Base-by-base conservation (phyloP, 2,113 vertebrate genomes). In the Pitta sordida region DNA sequence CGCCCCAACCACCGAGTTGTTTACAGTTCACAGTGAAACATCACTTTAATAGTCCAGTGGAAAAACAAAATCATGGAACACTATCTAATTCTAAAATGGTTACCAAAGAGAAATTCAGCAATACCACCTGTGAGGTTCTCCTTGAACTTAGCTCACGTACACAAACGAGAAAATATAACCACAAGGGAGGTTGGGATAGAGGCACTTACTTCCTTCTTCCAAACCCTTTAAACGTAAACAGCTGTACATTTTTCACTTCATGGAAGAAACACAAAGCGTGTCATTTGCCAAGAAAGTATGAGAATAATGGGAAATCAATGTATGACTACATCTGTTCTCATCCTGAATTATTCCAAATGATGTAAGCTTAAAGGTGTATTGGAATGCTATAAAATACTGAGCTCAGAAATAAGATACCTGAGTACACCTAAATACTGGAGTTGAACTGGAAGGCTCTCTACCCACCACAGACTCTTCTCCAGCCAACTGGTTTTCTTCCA, bases 301-400 rank as follows among this genome's bases (percentile, higher is more conserved):
- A 90, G 74, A 91, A 95, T 91, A 93, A 96, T 85, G 91, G 59
- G 65, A 90, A 94, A 95, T 88, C 93, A 86, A 71, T 90, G 86
- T 53, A 65, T 79, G 74, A 93, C 91, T 88, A 70, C 64, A 76
- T 51, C 74, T 91, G 83, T 88, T 91, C 83, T 93, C 91, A 95
- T 91, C 86, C 24, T 60, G 26, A 67, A 83, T 83, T 88, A 79
- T 16, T 86, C 67, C 88, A 92, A 94, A 83, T 84, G 74, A 93
- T 56, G 95, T 88, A 69, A 87, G 67, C 69, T 36, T 63, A 55
- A 80, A 79, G 74, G 58, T 76, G 76, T 13, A 73, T 51, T 44
- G 30, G 39, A 93, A 89, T 51, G 44, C 59, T 60, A 3, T 78
- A 80, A 67, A 86, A 77, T 24, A 78, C 27, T 41, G 20, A 60